phyloP scores from a whole-genome alignment of 2,888 invertebrate species.

The Tetragnatha montana region DNA sequence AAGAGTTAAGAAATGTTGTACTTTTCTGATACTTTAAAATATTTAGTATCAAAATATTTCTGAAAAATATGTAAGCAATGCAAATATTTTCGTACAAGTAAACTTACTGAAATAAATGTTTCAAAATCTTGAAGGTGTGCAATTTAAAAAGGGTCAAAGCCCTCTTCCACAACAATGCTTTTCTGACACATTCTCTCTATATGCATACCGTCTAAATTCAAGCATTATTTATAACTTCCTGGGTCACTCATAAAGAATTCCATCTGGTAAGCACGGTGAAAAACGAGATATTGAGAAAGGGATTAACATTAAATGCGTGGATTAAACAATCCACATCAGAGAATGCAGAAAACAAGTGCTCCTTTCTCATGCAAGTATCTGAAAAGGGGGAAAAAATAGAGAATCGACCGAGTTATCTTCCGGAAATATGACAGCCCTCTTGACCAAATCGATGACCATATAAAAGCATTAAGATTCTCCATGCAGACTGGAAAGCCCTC shows the following conservation, averaged over 20 bases:
- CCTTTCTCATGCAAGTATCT: constrained; percentile 8
- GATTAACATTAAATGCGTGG: not conserved
- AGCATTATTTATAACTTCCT: not conserved
- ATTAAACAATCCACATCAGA: not conserved
- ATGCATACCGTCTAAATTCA: not conserved
- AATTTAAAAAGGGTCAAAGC: not conserved
- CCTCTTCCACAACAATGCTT: not conserved
- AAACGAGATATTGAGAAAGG: not conserved
- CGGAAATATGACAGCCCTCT: not conserved
- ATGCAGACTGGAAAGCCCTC: not conserved
- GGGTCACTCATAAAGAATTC: not conserved
- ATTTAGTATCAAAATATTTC: no score
- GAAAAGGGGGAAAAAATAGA: not conserved
- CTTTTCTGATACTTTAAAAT: no score
- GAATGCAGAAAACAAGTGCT: constrained; percentile 6
- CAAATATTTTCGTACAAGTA: no score
- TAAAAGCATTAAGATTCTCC: not conserved
- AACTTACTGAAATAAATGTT: no score
- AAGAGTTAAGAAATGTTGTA: no score
- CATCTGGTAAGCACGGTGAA: not conserved
- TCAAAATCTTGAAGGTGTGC: not conserved
- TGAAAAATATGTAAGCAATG: no score
- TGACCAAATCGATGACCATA: not conserved
- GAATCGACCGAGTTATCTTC: not conserved
- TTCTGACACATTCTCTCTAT: not conserved